phyloP scores from a whole-genome alignment of 2,113 vertebrate species.

The Cavia aperea region DNA sequence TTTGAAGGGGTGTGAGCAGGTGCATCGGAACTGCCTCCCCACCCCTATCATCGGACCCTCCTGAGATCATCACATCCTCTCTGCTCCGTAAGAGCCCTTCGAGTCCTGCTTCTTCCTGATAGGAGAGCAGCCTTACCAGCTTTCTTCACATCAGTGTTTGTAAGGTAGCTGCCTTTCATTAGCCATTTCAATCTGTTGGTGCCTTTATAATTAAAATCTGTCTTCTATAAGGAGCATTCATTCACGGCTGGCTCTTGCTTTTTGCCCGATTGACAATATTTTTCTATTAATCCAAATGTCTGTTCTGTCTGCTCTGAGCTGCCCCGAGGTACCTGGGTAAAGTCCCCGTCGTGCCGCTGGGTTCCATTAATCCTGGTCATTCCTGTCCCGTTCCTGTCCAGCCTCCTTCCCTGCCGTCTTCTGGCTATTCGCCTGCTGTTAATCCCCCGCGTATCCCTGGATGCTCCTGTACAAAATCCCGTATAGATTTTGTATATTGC shows the following conservation, averaged over 20 bases:
- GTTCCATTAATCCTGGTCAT: background rate
- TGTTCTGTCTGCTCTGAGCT: background rate
- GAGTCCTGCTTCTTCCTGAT: background rate
- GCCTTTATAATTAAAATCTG: background rate
- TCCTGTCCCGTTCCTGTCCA: background rate
- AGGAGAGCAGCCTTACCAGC: too few relatives aligned
- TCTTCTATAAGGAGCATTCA: background rate
- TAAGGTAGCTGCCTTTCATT: background rate
- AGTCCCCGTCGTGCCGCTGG: too few relatives aligned
- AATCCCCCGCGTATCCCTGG: background rate
- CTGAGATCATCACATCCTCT: fast-evolving
- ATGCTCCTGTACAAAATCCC: too few relatives aligned
- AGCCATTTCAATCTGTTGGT: background rate
- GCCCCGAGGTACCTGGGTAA: background rate
- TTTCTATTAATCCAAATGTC: background rate
- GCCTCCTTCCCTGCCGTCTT: background rate
- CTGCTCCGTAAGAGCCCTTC: background rate
- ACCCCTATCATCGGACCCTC: fast-evolving
- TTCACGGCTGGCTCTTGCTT: background rate
- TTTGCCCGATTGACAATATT: background rate
- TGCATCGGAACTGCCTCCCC: fast-evolving
- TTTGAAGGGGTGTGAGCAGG: background rate
- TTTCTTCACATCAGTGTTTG: background rate
- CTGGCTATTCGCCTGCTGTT: background rate
- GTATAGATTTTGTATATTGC: background rate